A percentile compares a stretch with the other conserved stretches of the same genome.
These are phyloP conservation scores for Pyrrhosoma nymphula DNA, from an alignment of 2,888 invertebrate species.

Conservation along the genomic window DNA sequence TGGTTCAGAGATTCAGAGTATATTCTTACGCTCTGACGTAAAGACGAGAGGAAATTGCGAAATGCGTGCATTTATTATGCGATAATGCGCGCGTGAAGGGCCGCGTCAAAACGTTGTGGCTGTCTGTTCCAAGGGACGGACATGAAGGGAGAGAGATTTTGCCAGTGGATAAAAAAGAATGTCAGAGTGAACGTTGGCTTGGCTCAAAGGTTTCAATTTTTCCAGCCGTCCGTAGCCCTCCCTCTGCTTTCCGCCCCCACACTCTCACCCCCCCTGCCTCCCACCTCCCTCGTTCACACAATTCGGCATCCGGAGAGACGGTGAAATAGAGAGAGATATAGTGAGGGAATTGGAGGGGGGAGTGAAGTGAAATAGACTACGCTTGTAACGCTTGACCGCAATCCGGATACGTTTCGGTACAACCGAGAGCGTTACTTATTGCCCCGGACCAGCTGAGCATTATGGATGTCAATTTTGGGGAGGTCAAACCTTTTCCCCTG, in stretches of 20 bases:
- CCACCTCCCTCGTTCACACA: neutral
- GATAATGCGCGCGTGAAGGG: neutral
- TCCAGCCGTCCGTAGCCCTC: neutral
- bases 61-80: neutral
- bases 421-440: constrained; percentile 11
- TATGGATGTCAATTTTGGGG: constrained; percentile 42
- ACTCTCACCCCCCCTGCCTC: neutral
- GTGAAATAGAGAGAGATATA: neutral
- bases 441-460: constrained; percentile 23
- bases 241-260: neutral
- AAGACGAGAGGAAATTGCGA: neutral
- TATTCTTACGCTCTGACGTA: neutral
- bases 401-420: constrained; percentile 39
- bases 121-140: neutral
- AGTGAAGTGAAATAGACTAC: neutral
- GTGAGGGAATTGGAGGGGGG: neutral
- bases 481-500: neutral
- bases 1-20: neutral
- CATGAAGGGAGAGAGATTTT: neutral
- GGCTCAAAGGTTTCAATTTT: neutral
- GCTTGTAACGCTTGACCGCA: neutral
- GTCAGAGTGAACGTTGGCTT: neutral
- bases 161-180: neutral
- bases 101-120: neutral
- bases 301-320: neutral